Evolutionary conservation across 2,888 invertebrate species (phyloP), one percentile per base, ranked within the genome.

Genomic region (Ornithoptera alexandrae): DNA sequence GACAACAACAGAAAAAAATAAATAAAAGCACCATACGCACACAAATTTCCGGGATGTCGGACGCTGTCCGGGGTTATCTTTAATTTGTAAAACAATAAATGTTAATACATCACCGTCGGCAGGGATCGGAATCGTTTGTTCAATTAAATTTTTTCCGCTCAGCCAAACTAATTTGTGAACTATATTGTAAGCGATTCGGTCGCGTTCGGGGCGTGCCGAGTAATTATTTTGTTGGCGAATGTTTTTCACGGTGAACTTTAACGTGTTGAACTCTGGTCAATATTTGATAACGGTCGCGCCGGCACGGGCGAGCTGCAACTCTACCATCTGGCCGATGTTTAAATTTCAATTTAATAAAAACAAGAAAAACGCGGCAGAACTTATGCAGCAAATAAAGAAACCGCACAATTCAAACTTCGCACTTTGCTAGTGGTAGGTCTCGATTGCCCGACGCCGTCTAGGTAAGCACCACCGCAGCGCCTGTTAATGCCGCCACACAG

Each of bases 21-120:
- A 22, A 22, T 1, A 39, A 39, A 39, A 39, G 39, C 39, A 39
- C 39, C 63, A 50, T 82, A 82, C 81, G 78, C 78, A 78, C 76
- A 76, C 80, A 79, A 81, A 81, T 82, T 57, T 76, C 74, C 70
- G 75, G 73, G 77, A 59, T 74, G 72, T 74, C 78, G 74, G 70
- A 73, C 77, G 78, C 74, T 76, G 79, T 80, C 72, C 79, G 81
- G 78, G 78, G 85, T 84, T 85, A 89, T 88, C 88, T 93, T 91
- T 88, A 91, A 90, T 90, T 89, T 89, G 90, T 87, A 85, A 90
- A 88, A 86, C 90, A 91, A 92, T 91, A 90, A 91, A 90, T 90
- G 89, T 90, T 89, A 89, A 91, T 90, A 89, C 87, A 88, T 91
- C 91, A 91, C 78, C 73, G 74, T 73, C 68, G 73, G 71, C 74